Conservation (phyloP, 2,113 vertebrate genomes). For the Panurus biarmicus region DNA sequence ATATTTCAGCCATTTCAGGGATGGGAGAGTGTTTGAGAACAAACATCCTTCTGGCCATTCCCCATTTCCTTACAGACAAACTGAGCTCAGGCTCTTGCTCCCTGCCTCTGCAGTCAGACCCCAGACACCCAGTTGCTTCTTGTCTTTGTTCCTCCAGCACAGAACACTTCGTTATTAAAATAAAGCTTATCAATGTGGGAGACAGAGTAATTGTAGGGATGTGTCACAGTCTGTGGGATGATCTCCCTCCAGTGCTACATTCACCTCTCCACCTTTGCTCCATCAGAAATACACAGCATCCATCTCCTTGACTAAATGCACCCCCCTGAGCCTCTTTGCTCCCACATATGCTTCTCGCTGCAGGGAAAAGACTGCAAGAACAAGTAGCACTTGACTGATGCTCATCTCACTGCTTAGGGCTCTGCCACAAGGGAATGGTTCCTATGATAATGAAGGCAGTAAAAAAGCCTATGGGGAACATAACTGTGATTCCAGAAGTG, state of each 20-base stretch:
- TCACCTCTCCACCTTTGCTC: background rate
- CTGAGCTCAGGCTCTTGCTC: background rate
- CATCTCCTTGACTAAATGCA: background rate
- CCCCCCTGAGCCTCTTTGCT: background rate
- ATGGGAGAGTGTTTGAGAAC: background rate
- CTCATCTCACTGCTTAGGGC: background rate
- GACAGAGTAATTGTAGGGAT: background rate
- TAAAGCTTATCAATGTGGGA: background rate
- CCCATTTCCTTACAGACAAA: background rate
- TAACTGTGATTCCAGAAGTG: background rate
- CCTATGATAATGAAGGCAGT: conserved; percentile 23
- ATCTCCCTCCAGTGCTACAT: background rate
- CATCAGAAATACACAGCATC: background rate
- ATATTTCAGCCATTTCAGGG: background rate
- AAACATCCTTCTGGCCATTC: background rate
- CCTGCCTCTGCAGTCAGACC: background rate
- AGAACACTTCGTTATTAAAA: background rate
- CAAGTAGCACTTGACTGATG: conserved; percentile 10
- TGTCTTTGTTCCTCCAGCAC: background rate
- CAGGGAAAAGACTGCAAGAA: background rate
- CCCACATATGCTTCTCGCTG: background rate
- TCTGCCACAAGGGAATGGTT: background rate
- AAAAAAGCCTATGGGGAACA: background rate
- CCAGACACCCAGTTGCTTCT: background rate
- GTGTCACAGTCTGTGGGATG: background rate